Conservation (phyloP, 2,888 invertebrate species). For the Campoplex capitator region DNA sequence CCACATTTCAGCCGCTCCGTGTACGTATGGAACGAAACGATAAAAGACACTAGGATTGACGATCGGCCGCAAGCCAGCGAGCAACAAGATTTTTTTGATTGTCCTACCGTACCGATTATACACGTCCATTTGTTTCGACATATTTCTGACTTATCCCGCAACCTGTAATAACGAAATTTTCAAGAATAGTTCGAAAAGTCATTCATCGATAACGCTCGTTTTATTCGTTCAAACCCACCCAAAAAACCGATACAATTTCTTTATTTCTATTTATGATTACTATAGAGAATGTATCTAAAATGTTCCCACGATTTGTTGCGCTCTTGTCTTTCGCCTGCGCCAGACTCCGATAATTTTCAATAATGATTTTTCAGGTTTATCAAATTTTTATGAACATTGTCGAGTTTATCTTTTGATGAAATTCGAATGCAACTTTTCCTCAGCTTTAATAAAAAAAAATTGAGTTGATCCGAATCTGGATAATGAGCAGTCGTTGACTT, state of each 20-base stretch:
- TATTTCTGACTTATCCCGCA: not conserved
- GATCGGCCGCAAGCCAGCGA: constrained; percentile 58
- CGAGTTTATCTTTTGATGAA: not conserved
- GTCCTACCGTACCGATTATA: constrained; percentile 48
- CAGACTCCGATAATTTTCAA: too few relatives aligned
- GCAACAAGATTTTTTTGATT: constrained; percentile 45
- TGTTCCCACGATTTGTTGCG: not conserved
- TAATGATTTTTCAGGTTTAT: not conserved
- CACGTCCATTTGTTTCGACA: constrained; percentile 48
- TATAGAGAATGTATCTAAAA: too few relatives aligned
- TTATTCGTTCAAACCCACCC: not conserved
- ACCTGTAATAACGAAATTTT: not conserved
- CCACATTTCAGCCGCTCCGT: not conserved
- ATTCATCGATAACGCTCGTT: not conserved
- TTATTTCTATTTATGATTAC: not conserved
- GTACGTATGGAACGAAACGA: constrained; percentile 31
- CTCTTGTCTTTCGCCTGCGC: too few relatives aligned
- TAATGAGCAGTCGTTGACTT: not conserved
- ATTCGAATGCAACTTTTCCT: not conserved
- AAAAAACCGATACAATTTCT: not conserved
- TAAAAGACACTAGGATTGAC: constrained; percentile 43
- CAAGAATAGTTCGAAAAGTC: not conserved
- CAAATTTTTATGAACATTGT: not conserved
- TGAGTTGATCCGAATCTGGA: not conserved
- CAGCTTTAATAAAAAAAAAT: not conserved